phyloP scores from a whole-genome alignment of 2,113 vertebrate genomes.

The Rhinolophus ferrumequinum region DNA sequence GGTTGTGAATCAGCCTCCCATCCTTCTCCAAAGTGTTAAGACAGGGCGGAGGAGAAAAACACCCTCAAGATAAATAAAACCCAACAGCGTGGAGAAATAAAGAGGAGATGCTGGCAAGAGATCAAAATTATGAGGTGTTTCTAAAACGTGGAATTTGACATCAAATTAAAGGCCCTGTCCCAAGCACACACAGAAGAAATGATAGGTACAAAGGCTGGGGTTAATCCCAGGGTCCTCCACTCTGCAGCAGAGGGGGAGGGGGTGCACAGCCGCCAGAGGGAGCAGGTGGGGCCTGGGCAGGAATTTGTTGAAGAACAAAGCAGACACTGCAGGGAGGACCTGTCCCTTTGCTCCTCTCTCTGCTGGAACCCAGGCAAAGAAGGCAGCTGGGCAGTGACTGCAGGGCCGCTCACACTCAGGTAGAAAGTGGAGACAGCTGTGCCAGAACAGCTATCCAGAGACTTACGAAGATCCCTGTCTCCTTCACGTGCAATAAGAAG shows the following conservation, averaged over 20 bases:
- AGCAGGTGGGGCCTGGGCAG: neutral
- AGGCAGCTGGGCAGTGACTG: neutral
- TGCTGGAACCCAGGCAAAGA: neutral
- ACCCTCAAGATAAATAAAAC: neutral
- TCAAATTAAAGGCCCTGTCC: neutral
- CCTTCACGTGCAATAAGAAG: neutral
- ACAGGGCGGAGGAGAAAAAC: neutral
- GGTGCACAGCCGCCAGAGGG: accelerated
- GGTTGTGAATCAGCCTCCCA: neutral
- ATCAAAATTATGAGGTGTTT: neutral
- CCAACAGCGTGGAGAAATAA: neutral
- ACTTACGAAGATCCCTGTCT: neutral
- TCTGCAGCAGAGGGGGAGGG: neutral
- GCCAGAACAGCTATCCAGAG: neutral
- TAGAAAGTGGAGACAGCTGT: neutral
- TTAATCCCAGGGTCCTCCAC: neutral
- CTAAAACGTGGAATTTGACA: neutral
- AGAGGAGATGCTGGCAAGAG: neutral
- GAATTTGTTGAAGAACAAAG: neutral
- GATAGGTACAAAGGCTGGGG: neutral
- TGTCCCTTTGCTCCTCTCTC: neutral
- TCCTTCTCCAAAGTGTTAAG: neutral
- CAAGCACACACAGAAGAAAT: neutral
- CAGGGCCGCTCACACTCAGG: neutral
- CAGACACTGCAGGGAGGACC: neutral